A percentile compares a stretch with the other conserved stretches of the same genome.
Evolutionary conservation across 1,140 invertebrate species (phyloP).

Genomic region (Dufourea novaeangliae): DNA sequence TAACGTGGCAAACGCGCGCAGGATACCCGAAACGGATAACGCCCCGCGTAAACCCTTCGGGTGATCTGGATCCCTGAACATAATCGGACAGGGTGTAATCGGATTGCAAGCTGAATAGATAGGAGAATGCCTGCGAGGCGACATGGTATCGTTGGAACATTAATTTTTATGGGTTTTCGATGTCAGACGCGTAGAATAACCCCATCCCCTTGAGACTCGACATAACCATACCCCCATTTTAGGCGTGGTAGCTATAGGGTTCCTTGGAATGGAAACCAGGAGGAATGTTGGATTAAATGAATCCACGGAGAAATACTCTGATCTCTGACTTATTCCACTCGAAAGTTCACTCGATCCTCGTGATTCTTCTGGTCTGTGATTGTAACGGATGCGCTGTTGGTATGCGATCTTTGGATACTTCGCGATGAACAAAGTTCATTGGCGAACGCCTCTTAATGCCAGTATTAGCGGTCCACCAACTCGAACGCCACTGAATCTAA

Average conservation of each 20-base stretch:
- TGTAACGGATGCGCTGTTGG: too few relatives aligned
- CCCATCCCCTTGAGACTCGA: background rate
- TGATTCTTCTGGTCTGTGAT: too few relatives aligned
- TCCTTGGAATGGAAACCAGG: background rate
- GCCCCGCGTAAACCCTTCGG: slow-evolving; percentile 25
- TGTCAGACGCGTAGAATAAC: background rate
- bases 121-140: background rate
- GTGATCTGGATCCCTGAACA: slow-evolving; percentile 20
- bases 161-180: slow-evolving; percentile 50
- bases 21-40: slow-evolving; percentile 50
- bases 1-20: slow-evolving; percentile 56
- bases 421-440: too few relatives aligned
- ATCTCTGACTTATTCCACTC: too few relatives aligned
- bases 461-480: background rate
- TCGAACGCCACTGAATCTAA: slow-evolving; percentile 6
- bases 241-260: background rate
- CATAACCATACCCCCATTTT: too few relatives aligned
- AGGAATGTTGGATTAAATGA: background rate
- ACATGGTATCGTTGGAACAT: slow-evolving; percentile 34
- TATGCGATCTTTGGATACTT: too few relatives aligned
- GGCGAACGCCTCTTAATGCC: background rate
- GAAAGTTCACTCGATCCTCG: too few relatives aligned
- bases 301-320: too few relatives aligned
- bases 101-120: slow-evolving; percentile 35
- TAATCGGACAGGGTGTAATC: slow-evolving; percentile 54